Evolutionary conservation across 2,113 vertebrate genomes (phyloP).

Genomic region (Brachyhypopomus occidentalis): DNA sequence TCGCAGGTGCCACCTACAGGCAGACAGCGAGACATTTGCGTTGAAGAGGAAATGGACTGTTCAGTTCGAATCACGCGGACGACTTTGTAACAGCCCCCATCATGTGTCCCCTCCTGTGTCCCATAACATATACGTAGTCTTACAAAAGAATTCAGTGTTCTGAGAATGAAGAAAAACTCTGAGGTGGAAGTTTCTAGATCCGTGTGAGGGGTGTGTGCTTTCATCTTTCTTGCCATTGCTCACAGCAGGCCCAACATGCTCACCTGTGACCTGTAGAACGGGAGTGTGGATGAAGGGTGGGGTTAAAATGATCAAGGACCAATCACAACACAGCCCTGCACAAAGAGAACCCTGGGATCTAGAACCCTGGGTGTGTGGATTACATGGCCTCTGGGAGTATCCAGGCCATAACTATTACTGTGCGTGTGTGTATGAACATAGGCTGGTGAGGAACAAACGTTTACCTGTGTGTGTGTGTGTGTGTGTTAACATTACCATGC

Average conservation of each 20-base stretch:
- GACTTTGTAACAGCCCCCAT: slow-evolving; percentile 1
- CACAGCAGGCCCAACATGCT: neutral
- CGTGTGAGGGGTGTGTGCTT: neutral
- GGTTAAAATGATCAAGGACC: neutral
- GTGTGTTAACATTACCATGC: no score
- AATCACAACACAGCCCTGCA: neutral
- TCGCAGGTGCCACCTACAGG: neutral
- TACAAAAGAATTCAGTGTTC: neutral
- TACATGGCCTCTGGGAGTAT: neutral
- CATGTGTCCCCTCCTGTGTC: neutral
- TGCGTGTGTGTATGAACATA: slow-evolving; percentile 1
- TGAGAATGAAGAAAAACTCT: neutral
- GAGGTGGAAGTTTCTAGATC: neutral
- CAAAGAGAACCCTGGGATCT: neutral
- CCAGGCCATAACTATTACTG: slow-evolving; percentile 5
- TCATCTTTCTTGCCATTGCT: neutral
- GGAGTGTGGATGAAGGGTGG: neutral
- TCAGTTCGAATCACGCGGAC: neutral
- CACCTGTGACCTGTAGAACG: neutral
- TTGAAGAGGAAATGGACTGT: slow-evolving; percentile 12
- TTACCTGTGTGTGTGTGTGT: neutral
- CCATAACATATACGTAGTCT: neutral
- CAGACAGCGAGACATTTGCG: slow-evolving; percentile 33
- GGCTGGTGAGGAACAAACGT: neutral
- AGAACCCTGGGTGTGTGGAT: neutral